Evolutionary conservation across 2,797 vertebrate genomes (phyloP), one percentile per base, ranked within the genome.

Genomic region (Sciaenops ocellatus): DNA sequence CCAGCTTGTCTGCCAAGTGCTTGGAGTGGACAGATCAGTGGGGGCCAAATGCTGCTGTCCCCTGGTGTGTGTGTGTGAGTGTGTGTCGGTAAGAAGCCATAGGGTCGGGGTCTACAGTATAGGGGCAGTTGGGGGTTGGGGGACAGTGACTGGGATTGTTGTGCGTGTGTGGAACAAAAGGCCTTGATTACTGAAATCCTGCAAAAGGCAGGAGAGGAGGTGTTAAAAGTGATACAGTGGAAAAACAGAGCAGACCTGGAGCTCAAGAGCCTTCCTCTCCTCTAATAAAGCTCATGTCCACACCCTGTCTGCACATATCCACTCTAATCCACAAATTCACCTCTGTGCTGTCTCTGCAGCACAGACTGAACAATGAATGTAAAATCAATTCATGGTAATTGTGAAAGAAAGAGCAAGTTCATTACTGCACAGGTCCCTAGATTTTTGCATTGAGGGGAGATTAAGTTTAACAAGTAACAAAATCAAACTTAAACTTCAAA

Each of bases 161-260:
- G 87, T 92, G 90, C 75, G 59, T 91, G 84, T 77, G 83, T 91
- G 85, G 90, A 94, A 95, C 94, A 95, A 95, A 96, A 96, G 95
- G 81, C 90, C 93, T 95, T 96, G 95, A 96, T 96, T 93, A 96
- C 93, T 94, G 94, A 96, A 96, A 92, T 87, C 90, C 91, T 93
- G 91, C 94, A 95, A 94, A 94, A 95, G 94, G 93, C 88, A 83
- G 81, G 69, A 88, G 90, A 79, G 80, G 89, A 95, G 94, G 95
- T 95, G 95, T 95, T 86, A 93, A 89, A 95, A 94, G 85, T 79
- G 85, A 93, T 94, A 94, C 91, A 90, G 90, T 70, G 68, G 73
- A 91, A 86, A 86, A 91, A 81, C 76, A 76, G 34, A 78, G 88
- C 85, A 83, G 86, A 87, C 74, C 82, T 84, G 82, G 74, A 80